Percentiles rank a stretch among this genome's conserved stretches.
Conservation (phyloP, 2,797 vertebrate species). For the Erithacus rubecula region DNA sequence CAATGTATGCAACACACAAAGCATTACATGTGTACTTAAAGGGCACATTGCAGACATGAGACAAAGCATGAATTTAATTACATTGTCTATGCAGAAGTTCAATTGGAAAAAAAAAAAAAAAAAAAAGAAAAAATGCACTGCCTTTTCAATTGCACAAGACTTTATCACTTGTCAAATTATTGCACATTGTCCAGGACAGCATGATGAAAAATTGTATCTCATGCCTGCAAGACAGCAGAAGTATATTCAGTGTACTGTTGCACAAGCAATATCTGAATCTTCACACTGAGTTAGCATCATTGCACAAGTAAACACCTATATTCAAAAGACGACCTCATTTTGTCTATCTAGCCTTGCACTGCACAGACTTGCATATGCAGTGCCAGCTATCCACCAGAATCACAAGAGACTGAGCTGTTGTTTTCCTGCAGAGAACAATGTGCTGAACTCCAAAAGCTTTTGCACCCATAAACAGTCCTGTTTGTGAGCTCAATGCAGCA, state of each 20-base stretch:
- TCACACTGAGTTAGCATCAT: not conserved
- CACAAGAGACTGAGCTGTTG: not conserved
- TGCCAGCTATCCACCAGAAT: not conserved
- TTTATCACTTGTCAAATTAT: slow-evolving; percentile 22
- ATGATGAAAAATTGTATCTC: not conserved
- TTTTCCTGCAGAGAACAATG: not conserved
- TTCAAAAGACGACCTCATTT: not conserved
- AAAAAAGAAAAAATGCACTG: not conserved
- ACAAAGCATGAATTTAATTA: not conserved
- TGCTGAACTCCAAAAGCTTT: not conserved
- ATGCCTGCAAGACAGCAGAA: not conserved
- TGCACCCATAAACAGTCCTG: not conserved
- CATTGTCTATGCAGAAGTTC: not conserved
- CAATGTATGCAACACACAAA: not conserved
- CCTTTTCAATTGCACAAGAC: not conserved
- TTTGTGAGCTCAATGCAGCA: not conserved
- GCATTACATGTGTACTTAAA: not conserved
- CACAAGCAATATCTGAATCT: not conserved
- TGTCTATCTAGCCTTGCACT: not conserved
- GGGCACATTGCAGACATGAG: not conserved
- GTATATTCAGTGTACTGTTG: not conserved
- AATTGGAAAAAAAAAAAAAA: not conserved
- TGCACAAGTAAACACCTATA: not conserved
- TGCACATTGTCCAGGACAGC: not conserved
- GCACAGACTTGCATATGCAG: not conserved